Percentiles rank a stretch among this genome's conserved stretches.
Evolutionary conservation across 2,113 vertebrate species (phyloP).

Genomic region (Gavia stellata): DNA sequence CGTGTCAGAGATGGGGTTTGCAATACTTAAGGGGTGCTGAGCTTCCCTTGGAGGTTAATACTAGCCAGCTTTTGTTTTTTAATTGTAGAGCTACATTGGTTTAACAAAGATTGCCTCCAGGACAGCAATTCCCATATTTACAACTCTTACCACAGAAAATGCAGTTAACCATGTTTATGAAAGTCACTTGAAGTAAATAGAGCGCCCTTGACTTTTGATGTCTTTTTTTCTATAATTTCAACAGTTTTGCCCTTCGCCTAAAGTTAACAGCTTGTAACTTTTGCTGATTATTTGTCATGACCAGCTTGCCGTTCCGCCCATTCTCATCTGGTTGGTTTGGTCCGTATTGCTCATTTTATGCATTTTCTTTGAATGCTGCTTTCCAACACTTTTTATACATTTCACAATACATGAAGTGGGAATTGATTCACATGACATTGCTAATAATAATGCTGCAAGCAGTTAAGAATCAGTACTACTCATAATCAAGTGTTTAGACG

Average conservation of each 20-base stretch:
- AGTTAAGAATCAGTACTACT: background rate
- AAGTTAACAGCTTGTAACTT: slow-evolving; percentile 19
- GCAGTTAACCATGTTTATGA: background rate
- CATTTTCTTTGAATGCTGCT: background rate
- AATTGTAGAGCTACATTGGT: background rate
- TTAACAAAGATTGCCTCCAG: slow-evolving; percentile 32
- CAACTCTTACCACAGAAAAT: slow-evolving; percentile 24
- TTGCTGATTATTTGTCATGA: background rate
- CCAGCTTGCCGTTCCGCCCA: background rate
- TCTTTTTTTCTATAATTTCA: background rate
- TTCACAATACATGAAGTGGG: background rate
- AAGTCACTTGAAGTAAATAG: slow-evolving; percentile 22
- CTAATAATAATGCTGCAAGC: background rate
- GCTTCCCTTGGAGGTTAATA: background rate
- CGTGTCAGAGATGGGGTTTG: background rate
- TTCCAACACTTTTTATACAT: background rate
- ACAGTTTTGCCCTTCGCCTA: background rate
- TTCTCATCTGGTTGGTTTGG: background rate
- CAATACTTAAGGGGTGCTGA: background rate
- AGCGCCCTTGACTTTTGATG: background rate
- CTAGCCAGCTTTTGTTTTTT: background rate
- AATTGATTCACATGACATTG: background rate
- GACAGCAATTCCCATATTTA: slow-evolving; percentile 30
- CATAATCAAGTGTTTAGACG: background rate
- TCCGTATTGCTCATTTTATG: background rate